A percentile compares a stretch with the other conserved stretches of the same genome.
These are phyloP conservation scores for Ophthalmolycus amberensis DNA, from an alignment of 2,113 vertebrate genomes.

Conservation along the genomic window DNA sequence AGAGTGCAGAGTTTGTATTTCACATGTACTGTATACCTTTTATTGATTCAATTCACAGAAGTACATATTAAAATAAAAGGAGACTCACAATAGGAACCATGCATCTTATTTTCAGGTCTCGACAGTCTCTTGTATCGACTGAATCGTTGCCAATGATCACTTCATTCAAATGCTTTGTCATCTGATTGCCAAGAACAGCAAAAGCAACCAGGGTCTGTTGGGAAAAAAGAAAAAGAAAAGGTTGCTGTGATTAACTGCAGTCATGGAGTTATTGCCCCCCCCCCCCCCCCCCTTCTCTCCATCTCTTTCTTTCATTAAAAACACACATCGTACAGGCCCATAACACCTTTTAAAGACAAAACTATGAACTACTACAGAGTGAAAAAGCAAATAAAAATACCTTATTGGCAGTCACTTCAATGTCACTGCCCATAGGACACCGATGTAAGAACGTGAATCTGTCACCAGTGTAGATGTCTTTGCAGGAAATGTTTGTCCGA, in stretches of 20 bases:
- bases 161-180: accelerated
- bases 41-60: not conserved
- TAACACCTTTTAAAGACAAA: not conserved
- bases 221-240: not conserved
- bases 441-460: accelerated
- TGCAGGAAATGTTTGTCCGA: not conserved
- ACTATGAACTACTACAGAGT: not conserved
- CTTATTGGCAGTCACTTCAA: accelerated
- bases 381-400: conserved; percentile 22
- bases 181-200: accelerated
- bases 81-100: not conserved
- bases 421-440: accelerated
- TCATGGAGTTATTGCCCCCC: not conserved
- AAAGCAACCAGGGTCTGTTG: not conserved
- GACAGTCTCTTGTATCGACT: conserved; percentile 5
- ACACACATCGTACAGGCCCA: not conserved
- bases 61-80: not conserved
- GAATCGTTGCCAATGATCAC: not conserved
- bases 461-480: accelerated
- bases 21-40: not conserved
- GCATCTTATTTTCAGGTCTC: not conserved
- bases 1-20: not conserved
- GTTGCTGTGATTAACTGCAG: not conserved
- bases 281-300: too few species aligned
- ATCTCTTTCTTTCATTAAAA: not conserved